Base-by-base conservation (phyloP, 1,140 invertebrate species). In the Trichomalopsis sarcophagae region DNA sequence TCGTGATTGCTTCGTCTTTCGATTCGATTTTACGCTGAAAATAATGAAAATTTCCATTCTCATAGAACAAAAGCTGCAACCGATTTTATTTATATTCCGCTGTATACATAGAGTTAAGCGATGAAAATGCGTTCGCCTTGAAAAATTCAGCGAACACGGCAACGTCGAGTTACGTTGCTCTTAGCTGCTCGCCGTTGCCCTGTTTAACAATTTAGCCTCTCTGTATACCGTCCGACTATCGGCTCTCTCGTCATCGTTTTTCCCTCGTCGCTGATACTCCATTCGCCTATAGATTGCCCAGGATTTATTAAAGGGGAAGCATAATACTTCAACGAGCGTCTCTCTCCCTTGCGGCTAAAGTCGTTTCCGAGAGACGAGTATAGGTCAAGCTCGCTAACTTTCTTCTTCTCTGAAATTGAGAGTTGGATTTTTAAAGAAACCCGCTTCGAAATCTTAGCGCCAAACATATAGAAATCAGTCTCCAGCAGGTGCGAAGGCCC, bases 81-180 rank as follows among this genome's bases (percentile, higher is more conserved):
- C 17, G 55, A 62, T 62, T 62, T 62, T 14, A 3, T 50, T 0
- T 21, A 0, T 44, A 47, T 78, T 27, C 44, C 7, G 50, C 33
- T 9, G 10, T 78, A n/a, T 55, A 27, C 1, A 2, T 21, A 30
- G 5, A 17, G 30, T 14, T 17, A 44, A 71, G 11, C 69, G 11
- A 71, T 27, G 5, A 33, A 33, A 83, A 71, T 62, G 71, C 74
- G 77, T 83, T 77, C 2, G 40, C 27, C 33, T 44, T 83, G 40
- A 83, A 83, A 77, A 69, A 83, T 83, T 83, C 82, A 83, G 4
- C 9, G 21, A 9, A 2, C 3, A 11, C 9, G 40, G 50, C 21
- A 14, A 2, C 30, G 30, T 23, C 40, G 62, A 74, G 27, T 69
- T 30, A 5, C 68, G 23, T 40, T 77, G 55, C 44, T 82, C 75